Conservation (phyloP, 2,113 vertebrate genomes). For the Chaetorhynchus papuensis region DNA sequence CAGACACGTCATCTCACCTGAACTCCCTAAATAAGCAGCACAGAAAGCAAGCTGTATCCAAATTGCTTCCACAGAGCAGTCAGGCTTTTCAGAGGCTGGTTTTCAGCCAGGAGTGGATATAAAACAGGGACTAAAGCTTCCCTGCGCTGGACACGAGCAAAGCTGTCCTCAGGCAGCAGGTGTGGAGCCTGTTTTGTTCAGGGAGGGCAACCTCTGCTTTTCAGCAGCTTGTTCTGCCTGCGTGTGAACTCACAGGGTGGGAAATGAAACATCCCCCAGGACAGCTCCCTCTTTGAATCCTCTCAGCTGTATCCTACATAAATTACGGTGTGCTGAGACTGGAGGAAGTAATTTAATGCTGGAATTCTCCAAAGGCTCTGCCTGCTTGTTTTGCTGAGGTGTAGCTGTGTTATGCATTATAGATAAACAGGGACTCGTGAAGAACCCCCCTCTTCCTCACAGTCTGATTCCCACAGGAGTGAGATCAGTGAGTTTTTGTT, state of each 20-base stretch:
- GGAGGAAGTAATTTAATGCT: conserved; percentile 44
- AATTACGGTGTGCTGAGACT: background rate
- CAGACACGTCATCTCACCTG: background rate
- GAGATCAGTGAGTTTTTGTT: background rate
- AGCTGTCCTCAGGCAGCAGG: conserved; percentile 9
- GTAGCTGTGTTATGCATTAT: background rate
- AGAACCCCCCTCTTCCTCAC: background rate
- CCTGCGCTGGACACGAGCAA: background rate
- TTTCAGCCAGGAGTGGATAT: background rate
- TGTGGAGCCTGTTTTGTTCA: background rate
- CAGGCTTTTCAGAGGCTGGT: background rate
- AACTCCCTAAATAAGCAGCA: background rate
- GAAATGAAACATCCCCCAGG: conserved; percentile 39
- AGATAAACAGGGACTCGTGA: background rate
- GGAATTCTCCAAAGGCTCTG: background rate
- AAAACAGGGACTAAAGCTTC: background rate
- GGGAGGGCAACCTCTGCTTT: background rate
- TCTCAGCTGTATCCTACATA: conserved; percentile 8
- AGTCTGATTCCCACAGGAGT: background rate
- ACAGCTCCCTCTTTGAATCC: conserved; percentile 33
- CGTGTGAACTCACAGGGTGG: background rate
- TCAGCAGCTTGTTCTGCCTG: background rate
- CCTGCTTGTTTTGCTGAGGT: background rate
- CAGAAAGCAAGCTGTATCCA: background rate
- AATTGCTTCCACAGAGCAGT: background rate